Percentiles rank a stretch among this genome's conserved stretches.
These are phyloP conservation scores for Gerris buenoi DNA, from an alignment of 1,140 invertebrate genomes.

Conservation along the genomic window DNA sequence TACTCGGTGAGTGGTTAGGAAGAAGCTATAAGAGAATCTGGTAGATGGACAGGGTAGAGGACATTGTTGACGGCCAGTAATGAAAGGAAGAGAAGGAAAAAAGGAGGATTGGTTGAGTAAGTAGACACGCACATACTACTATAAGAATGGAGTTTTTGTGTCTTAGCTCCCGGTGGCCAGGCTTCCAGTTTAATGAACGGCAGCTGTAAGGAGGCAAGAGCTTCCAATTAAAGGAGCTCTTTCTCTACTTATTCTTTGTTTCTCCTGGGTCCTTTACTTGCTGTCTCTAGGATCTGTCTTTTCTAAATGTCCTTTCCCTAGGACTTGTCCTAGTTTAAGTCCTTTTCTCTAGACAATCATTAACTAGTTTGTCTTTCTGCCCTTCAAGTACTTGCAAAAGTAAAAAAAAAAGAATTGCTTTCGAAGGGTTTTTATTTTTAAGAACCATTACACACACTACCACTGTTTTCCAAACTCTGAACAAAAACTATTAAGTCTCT, in stretches of 20 bases:
- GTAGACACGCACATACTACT: not conserved
- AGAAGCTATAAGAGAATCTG: not conserved
- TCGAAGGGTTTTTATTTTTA: no score
- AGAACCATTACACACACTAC: no score
- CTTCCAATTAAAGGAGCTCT: not conserved
- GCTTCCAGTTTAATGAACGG: not conserved
- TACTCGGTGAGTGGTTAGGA: not conserved
- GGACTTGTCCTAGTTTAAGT: not conserved
- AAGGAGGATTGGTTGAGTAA: not conserved
- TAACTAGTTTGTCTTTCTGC: not conserved
- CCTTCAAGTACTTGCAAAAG: no score
- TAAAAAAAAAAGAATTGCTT: no score
- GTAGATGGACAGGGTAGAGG: not conserved
- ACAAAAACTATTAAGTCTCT: no score
- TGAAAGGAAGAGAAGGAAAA: not conserved
- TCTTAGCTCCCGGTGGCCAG: not conserved
- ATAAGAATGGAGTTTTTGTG: not conserved
- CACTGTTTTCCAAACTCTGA: no score
- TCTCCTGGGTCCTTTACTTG: not conserved
- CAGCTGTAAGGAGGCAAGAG: not conserved
- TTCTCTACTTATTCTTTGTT: not conserved
- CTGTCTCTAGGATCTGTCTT: not conserved
- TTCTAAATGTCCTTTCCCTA: not conserved
- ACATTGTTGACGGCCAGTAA: not conserved
- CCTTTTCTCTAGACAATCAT: not conserved